These are phyloP conservation scores for Sceloporus undulatus DNA, from an alignment of 2,113 vertebrate genomes.

Conservation along the genomic window DNA sequence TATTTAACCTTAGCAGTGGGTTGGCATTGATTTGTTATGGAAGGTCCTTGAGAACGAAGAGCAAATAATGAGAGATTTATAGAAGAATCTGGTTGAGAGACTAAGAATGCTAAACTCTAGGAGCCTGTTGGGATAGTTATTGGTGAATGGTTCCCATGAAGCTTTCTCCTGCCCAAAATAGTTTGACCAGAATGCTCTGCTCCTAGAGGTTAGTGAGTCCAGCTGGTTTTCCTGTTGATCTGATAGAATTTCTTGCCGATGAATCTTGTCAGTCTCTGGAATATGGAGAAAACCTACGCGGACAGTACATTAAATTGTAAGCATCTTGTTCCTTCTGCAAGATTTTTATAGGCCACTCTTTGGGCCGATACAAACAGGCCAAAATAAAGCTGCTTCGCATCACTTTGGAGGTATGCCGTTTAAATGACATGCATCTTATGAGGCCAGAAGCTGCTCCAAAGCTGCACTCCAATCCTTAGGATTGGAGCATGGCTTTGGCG, in stretches of 20 bases:
- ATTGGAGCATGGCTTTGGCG: no score
- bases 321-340: neutral
- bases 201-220: neutral
- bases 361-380: no score
- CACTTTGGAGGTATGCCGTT: no score
- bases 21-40: slow-evolving; percentile 7
- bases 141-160: neutral
- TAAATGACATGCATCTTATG: no score
- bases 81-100: neutral
- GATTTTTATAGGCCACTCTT: neutral
- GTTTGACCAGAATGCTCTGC: neutral
- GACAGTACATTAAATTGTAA: neutral
- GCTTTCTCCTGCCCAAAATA: neutral
- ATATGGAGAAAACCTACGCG: neutral
- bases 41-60: neutral
- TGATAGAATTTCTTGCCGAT: neutral
- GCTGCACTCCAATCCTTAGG: no score
- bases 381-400: no score
- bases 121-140: neutral
- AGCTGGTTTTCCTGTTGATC: neutral
- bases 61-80: neutral
- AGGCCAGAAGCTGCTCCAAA: no score
- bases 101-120: neutral
- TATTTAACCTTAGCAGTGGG: neutral
- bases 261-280: neutral